Percentiles rank a stretch among this genome's conserved stretches.
Conservation (phyloP, 2,113 vertebrate species). For the Antidorcas marsupialis region DNA sequence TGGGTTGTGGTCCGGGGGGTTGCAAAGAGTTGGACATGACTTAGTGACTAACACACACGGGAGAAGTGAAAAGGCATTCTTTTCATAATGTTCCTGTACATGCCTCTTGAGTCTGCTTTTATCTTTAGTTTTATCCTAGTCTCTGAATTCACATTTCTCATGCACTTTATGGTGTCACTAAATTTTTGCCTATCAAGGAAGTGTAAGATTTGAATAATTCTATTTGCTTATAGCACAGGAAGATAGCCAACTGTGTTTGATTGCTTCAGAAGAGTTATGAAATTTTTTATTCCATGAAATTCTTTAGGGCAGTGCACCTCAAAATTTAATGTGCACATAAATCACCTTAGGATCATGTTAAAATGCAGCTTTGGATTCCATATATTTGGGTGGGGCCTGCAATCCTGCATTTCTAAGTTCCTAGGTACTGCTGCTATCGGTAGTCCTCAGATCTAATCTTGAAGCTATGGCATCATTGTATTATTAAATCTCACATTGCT, state of each 20-base stretch:
- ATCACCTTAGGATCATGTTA: neutral
- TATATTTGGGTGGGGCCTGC: neutral
- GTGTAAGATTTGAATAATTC: conserved; percentile 22
- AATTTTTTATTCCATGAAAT: conserved; percentile 27
- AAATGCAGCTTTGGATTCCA: neutral
- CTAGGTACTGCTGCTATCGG: neutral
- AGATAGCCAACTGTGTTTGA: conserved; percentile 7
- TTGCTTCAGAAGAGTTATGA: neutral
- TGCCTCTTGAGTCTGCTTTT: neutral
- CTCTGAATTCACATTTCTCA: neutral
- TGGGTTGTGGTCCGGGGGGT: accelerated
- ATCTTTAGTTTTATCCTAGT: neutral
- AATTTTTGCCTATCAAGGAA: conserved; percentile 28
- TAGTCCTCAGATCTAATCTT: neutral
- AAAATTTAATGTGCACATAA: neutral
- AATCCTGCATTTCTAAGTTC: neutral
- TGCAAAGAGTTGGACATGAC: neutral
- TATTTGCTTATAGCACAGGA: neutral
- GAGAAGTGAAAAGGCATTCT: neutral
- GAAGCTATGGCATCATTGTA: neutral
- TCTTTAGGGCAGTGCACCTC: neutral
- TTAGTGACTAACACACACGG: neutral
- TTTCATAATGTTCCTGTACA: neutral
- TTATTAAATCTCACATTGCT: neutral
- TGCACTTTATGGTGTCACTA: neutral